Evolutionary conservation across 2,888 invertebrate species (phyloP).

Genomic region (Limnephilus lunatus): DNA sequence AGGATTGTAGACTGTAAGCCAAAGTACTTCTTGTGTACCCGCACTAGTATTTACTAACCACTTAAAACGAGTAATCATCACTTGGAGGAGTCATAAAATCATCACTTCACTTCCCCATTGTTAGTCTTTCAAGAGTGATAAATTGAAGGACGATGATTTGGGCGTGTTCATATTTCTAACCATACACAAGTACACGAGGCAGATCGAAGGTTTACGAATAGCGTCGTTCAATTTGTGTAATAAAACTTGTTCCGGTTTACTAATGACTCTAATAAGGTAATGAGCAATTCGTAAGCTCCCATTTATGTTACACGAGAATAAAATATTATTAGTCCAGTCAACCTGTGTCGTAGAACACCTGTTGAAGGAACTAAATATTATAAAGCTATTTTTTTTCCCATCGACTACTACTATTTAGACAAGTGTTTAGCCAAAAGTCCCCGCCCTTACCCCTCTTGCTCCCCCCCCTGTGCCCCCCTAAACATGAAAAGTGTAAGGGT

Average conservation of each 20-base stretch:
- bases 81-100: background rate
- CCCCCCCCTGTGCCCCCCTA: too few relatives aligned
- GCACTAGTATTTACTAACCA: background rate
- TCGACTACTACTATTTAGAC: too few relatives aligned
- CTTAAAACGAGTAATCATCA: background rate
- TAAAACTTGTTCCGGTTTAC: background rate
- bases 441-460: too few relatives aligned
- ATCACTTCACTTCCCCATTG: constrained; percentile 2
- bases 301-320: background rate
- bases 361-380: too few relatives aligned
- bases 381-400: too few relatives aligned
- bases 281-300: background rate
- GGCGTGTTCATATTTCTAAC: background rate
- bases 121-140: background rate
- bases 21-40: background rate
- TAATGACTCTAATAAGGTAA: background rate
- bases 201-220: background rate
- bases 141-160: background rate
- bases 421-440: too few relatives aligned
- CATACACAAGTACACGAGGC: background rate
- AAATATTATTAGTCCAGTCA: too few relatives aligned
- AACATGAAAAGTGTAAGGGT: too few relatives aligned
- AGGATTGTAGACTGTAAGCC: background rate
- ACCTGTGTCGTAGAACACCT: too few relatives aligned
- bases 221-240: background rate